phyloP scores from a whole-genome alignment of 2,888 invertebrate genomes.

The Pardosa pseudoannulata region DNA sequence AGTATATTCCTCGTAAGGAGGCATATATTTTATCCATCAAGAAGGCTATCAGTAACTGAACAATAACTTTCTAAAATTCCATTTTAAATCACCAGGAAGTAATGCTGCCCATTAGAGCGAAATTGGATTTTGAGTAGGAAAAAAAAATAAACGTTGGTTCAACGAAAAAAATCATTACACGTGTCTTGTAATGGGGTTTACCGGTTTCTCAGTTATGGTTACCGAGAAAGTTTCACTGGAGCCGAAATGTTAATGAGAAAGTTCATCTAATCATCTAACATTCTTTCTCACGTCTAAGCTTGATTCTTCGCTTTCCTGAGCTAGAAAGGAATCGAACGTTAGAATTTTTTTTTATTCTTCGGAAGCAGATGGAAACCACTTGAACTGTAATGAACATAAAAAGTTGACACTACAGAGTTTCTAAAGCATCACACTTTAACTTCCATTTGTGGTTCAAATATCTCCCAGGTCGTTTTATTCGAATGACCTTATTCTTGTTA shows the following conservation, averaged over 20 bases:
- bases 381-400: too few species aligned
- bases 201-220: background rate
- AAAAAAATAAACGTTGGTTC: background rate
- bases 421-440: too few species aligned
- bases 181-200: background rate
- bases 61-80: background rate
- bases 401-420: too few species aligned
- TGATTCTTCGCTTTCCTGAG: background rate
- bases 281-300: background rate
- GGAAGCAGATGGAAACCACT: too few species aligned
- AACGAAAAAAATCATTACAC: background rate
- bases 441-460: too few species aligned
- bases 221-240: background rate
- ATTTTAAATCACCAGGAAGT: background rate
- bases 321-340: background rate
- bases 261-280: background rate
- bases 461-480: too few species aligned
- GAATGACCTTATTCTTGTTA: too few species aligned
- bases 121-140: too few species aligned
- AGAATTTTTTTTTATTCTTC: too few species aligned
- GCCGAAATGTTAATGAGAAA: constrained; percentile 2
- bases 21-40: too few species aligned
- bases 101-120: background rate
- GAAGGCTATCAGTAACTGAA: background rate
- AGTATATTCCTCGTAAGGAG: too few species aligned